These are phyloP conservation scores for Galleria mellonella DNA, from an alignment of 1,140 invertebrate genomes.

Conservation along the genomic window DNA sequence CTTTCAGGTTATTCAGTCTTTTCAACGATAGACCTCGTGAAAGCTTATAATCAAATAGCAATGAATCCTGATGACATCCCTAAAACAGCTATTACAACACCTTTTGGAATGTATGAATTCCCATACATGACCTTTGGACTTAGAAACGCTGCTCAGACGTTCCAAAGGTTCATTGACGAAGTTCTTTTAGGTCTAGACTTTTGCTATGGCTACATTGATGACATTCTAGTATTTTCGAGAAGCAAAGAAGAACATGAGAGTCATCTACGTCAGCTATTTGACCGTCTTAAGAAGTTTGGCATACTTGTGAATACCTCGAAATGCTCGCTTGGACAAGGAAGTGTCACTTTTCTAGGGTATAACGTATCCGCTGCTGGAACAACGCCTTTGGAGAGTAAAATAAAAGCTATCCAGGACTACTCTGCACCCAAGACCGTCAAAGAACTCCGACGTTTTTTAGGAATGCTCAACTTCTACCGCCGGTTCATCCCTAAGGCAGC, in stretches of 20 bases:
- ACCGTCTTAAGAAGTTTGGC: constrained; percentile 19
- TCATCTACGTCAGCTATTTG: neutral
- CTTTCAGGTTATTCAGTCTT: constrained; percentile 49
- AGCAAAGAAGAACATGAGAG: too few species aligned
- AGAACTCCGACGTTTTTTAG: constrained; percentile 46
- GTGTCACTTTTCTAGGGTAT: constrained; percentile 27
- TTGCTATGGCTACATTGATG: constrained; percentile 66
- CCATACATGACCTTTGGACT: constrained; percentile 38
- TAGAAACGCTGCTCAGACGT: constrained; percentile 43
- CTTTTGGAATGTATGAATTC: constrained; percentile 48
- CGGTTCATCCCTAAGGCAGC: constrained; percentile 22
- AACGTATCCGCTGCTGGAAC: constrained; percentile 11
- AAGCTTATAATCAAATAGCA: constrained; percentile 63
- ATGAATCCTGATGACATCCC: constrained; percentile 29
- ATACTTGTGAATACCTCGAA: constrained; percentile 24
- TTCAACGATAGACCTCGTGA: constrained; percentile 39
- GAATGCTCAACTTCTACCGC: constrained; percentile 48
- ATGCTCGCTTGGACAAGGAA: constrained; percentile 19
- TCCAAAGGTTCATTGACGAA: constrained; percentile 66
- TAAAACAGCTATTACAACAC: constrained; percentile 41
- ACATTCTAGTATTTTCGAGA: constrained; percentile 69
- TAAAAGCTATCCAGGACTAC: constrained; percentile 22
- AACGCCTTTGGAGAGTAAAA: constrained; percentile 12
- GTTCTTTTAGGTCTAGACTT: constrained; percentile 40
- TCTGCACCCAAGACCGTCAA: constrained; percentile 29